Conservation (phyloP, 2,797 vertebrate species). For the Percopsis omiscomaycus region DNA sequence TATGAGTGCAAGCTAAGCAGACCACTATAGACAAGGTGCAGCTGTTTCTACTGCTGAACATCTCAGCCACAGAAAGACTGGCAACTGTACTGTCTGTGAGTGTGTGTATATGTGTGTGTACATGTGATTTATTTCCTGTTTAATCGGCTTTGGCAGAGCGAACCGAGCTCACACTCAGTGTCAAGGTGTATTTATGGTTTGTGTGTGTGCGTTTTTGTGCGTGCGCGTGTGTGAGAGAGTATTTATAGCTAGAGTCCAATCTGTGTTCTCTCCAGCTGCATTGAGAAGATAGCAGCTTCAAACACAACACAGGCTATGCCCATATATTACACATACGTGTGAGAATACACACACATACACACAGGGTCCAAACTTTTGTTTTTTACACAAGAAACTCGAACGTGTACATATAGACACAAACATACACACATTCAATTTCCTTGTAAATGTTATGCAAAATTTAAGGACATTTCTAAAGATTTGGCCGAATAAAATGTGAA, state of each 20-base stretch:
- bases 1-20: too few species aligned
- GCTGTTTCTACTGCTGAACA: constrained; percentile 30
- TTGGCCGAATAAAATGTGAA: too few species aligned
- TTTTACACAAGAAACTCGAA: too few species aligned
- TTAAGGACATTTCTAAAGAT: too few species aligned
- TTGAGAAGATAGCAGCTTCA: constrained; percentile 14
- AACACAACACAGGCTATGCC: constrained; percentile 18
- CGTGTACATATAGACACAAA: too few species aligned
- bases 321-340: constrained; percentile 16
- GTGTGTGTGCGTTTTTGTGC: constrained; percentile 21
- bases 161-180: constrained; percentile 45
- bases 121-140: constrained; percentile 67
- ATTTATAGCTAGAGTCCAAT: constrained; percentile 13
- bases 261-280: constrained; percentile 13
- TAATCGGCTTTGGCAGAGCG: constrained; percentile 68
- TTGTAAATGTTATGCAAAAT: too few species aligned
- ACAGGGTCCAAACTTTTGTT: neutral
- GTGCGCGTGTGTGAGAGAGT: constrained; percentile 16
- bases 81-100: neutral
- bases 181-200: constrained; percentile 67
- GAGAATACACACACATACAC: neutral
- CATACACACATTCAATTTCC: too few species aligned
- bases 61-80: constrained; percentile 14
- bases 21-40: neutral
- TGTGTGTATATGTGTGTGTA: constrained; percentile 11